Conservation (phyloP, 1,140 invertebrate species). For the Aphaenogaster rudis region DNA sequence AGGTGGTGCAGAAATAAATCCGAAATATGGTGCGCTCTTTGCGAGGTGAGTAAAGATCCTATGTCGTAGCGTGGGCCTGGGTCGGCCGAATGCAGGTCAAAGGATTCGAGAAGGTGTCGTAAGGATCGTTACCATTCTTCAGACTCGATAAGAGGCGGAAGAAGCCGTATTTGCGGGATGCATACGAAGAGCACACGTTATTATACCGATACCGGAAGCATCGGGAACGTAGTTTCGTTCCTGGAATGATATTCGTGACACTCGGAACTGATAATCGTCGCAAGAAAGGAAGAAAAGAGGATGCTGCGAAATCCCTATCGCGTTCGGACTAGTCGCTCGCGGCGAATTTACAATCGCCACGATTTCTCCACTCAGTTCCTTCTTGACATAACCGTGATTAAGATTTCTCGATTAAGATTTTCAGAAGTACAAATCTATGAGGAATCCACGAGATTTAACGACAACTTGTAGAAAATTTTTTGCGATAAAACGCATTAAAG, state of each 20-base stretch:
- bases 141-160: conserved; percentile 75
- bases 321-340: conserved; percentile 41
- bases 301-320: conserved; percentile 40
- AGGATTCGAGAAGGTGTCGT: conserved; percentile 71
- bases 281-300: not conserved
- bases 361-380: not conserved
- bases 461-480: not conserved
- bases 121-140: conserved; percentile 79
- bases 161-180: conserved; percentile 63
- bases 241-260: conserved; percentile 53
- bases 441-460: not conserved
- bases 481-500: not conserved
- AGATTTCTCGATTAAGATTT: not conserved
- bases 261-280: not conserved
- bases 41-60: conserved; percentile 58
- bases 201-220: conserved; percentile 59
- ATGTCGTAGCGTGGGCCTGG: conserved; percentile 10
- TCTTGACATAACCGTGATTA: not conserved
- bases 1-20: conserved; percentile 65
- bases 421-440: not conserved
- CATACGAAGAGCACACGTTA: conserved; percentile 51
- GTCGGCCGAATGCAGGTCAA: conserved; percentile 65
- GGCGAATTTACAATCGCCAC: conserved; percentile 43
- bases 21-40: conserved; percentile 65
- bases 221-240: conserved; percentile 55